Evolutionary conservation across 2,888 invertebrate species (phyloP), one percentile per base, ranked within the genome.

Genomic region (Dicyrtoma fusca): DNA sequence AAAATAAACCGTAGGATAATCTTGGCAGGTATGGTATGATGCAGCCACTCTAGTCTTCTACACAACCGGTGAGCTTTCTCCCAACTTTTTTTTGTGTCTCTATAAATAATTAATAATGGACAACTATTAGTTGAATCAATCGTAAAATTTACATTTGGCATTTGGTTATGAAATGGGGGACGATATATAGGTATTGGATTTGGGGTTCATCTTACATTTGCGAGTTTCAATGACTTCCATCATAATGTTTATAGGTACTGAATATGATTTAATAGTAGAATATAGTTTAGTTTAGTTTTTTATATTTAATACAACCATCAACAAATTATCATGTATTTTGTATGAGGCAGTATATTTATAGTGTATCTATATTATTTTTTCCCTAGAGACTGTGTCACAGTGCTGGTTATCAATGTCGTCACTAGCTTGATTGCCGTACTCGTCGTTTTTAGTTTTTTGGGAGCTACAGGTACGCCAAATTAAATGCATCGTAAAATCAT

Each of bases 161-260:
- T 64, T 34, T 14, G 1, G 14, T 63, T 34, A 8, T 34, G 34
- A 34, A 34, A 34, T 34, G 34, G 34, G n/a, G n/a, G 17, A 42
- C 25, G 4, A 6, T 62, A 2, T 66, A 6, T 23, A 70, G 70
- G 71, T 25, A 14, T 71, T 11, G 71, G 64, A n/a, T 65, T 55
- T 34, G 71, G 71, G 11, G 57, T 71, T 57, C 64, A 64, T 17
- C 5, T 53, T 17, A 64, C 71, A 6, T 47, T 63, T 17, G 71
- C 64, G 1, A 64, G 65, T 45, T 47, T 71, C 11, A 71, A 71
- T 57, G 1, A n/a, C n/a, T 71, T 71, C 45, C 64, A 47, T 45
- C 71, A 71, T 23, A 42, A 63, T 17, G 45, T 71, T 57, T 47
- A 45, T n/a, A 71, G 65, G 71, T 71, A 51, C 13, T 6, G 13